These are phyloP conservation scores for Diloba caeruleocephala DNA, from an alignment of 2,888 invertebrate species.

Conservation along the genomic window DNA sequence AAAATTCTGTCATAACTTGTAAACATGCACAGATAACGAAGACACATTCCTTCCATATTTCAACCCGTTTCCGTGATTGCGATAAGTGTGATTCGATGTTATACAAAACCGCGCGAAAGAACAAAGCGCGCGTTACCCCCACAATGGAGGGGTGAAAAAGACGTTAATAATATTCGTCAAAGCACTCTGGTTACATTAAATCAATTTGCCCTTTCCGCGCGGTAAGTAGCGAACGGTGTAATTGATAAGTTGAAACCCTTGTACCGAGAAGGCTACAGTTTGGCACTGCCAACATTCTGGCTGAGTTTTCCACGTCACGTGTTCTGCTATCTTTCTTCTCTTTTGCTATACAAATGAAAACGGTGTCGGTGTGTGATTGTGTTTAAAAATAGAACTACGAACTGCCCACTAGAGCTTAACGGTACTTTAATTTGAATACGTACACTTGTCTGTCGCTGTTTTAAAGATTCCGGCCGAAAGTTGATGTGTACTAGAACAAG, in stretches of 20 bases:
- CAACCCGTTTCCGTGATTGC: constrained; percentile 57
- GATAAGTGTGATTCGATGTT: constrained; percentile 87
- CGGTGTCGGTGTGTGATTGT: constrained; percentile 45
- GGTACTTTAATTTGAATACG: constrained; percentile 12
- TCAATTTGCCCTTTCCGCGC: constrained; percentile 89
- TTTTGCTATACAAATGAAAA: constrained; percentile 60
- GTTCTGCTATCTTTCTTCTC: constrained; percentile 60
- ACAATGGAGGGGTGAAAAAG: constrained; percentile 86
- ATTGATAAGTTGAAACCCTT: constrained; percentile 90
- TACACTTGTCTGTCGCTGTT: constrained; percentile 27
- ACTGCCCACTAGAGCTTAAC: constrained; percentile 16
- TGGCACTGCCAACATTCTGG: constrained; percentile 74
- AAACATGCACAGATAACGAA: constrained; percentile 26
- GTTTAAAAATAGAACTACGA: constrained; percentile 28
- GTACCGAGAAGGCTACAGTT: constrained; percentile 85
- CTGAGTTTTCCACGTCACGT: constrained; percentile 68
- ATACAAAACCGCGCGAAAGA: constrained; percentile 83
- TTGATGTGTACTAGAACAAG: constrained; percentile 9
- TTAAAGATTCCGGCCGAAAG: constrained; percentile 21
- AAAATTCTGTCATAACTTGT: constrained; percentile 42
- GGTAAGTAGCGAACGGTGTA: constrained; percentile 89
- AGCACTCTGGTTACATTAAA: constrained; percentile 90
- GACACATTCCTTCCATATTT: constrained; percentile 37
- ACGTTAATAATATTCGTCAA: constrained; percentile 90
- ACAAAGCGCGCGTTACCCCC: constrained; percentile 85